Percentiles rank a stretch among this genome's conserved stretches.
These are phyloP conservation scores for Volucella inflata DNA, from an alignment of 2,888 invertebrate species.

Conservation along the genomic window DNA sequence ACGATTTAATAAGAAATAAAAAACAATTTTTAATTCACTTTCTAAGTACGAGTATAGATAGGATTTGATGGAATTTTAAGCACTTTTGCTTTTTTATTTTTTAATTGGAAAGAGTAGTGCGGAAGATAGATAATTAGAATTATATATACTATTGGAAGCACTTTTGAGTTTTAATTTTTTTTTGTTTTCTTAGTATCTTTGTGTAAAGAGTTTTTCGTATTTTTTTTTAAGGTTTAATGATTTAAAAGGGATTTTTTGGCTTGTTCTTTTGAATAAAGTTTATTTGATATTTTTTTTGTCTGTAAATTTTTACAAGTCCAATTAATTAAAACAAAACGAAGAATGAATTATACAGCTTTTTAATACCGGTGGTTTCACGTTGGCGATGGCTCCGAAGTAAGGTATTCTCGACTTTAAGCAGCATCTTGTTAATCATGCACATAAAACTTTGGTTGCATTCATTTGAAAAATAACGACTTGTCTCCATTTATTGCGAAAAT, in stretches of 20 bases:
- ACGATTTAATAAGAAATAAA: not conserved
- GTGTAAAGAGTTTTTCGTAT: conserved; percentile 58
- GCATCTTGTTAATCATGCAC: conserved; percentile 86
- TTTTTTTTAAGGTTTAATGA: conserved; percentile 33
- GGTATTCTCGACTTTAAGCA: conserved; percentile 89
- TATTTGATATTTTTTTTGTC: conserved; percentile 21
- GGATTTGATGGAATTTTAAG: conserved; percentile 19
- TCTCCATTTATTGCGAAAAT: conserved; percentile 82
- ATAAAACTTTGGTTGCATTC: conserved; percentile 82
- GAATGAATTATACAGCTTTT: conserved; percentile 94
- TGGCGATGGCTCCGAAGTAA: conserved; percentile 92
- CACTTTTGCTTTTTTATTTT: conserved; percentile 49
- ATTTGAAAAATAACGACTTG: conserved; percentile 81
- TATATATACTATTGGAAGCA: conserved; percentile 1
- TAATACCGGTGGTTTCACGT: conserved; percentile 92
- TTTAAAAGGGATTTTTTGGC: conserved; percentile 6
- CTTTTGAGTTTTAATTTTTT: not conserved
- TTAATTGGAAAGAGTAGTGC: not conserved
- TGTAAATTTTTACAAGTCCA: conserved; percentile 32
- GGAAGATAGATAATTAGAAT: no score
- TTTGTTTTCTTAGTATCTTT: conserved; percentile 24
- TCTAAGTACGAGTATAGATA: conserved; percentile 63
- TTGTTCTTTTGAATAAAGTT: conserved; percentile 20
- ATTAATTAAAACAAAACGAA: conserved; percentile 91
- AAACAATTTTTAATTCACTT: conserved; percentile 18